phyloP scores from a whole-genome alignment of 2,113 vertebrate genomes.

The Pogonocichla stellata region DNA sequence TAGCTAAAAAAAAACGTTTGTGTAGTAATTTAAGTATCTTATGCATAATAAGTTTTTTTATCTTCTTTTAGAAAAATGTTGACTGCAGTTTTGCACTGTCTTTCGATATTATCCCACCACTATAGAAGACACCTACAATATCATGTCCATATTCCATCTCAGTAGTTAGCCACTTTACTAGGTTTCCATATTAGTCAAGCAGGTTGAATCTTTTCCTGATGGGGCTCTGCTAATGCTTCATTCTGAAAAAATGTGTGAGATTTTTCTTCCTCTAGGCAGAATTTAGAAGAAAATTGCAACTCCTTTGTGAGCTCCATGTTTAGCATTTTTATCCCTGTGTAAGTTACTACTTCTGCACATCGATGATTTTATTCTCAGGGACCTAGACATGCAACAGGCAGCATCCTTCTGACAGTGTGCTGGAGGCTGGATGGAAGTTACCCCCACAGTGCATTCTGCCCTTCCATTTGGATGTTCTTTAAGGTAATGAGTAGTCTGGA shows the following conservation, averaged over 20 bases:
- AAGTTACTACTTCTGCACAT: neutral
- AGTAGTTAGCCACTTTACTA: neutral
- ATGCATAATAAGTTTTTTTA: neutral
- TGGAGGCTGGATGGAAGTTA: neutral
- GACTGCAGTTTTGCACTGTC: neutral
- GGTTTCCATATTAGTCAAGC: fast-evolving
- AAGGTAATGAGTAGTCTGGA: neutral
- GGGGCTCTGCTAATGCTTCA: neutral
- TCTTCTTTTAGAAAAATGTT: neutral
- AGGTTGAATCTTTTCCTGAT: neutral
- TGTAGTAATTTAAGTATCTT: neutral
- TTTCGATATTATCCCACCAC: neutral
- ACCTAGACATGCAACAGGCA: neutral
- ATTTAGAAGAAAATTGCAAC: neutral
- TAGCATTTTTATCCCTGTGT: neutral
- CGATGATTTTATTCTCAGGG: neutral
- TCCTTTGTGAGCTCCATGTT: neutral
- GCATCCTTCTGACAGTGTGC: neutral
- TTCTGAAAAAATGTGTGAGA: neutral
- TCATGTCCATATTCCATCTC: neutral
- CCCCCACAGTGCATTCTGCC: neutral
- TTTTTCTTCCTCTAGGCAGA: neutral
- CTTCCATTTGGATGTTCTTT: neutral
- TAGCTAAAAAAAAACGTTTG: neutral
- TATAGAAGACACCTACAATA: fast-evolving